Percentiles rank a stretch among this genome's conserved stretches.
phyloP scores from a whole-genome alignment of 2,888 invertebrate genomes.

The Carpatolechia fugitivella region DNA sequence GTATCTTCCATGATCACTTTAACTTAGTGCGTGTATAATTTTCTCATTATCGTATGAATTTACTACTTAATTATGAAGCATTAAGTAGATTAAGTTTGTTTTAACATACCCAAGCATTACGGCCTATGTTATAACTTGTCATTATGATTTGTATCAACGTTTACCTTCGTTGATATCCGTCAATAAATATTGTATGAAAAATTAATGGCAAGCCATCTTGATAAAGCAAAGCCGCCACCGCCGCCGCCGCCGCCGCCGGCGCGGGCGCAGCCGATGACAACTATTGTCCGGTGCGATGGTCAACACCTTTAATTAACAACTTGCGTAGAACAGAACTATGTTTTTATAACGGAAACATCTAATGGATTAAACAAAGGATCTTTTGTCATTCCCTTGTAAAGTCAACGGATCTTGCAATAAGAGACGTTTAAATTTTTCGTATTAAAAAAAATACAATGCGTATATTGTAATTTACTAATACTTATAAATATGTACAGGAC shows the following conservation, averaged over 20 bases:
- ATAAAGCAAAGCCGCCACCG: not conserved
- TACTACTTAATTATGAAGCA: constrained; percentile 5
- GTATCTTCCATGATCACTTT: not conserved
- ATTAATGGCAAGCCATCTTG: not conserved
- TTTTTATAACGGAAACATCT: constrained; percentile 2
- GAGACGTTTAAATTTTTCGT: not conserved
- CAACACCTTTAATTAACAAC: constrained; percentile 4
- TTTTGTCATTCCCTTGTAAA: not conserved
- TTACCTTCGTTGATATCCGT: no score
- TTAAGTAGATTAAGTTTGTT: not conserved
- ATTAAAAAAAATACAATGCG: no score
- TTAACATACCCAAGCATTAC: not conserved
- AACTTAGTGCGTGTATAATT: not conserved
- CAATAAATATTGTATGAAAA: not conserved
- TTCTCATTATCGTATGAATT: constrained; percentile 8
- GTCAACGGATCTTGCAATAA: not conserved
- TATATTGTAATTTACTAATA: no score
- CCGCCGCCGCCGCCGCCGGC: not conserved
- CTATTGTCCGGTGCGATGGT: constrained; percentile 2
- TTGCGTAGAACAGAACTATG: not conserved
- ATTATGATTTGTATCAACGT: not conserved
- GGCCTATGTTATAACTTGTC: not conserved
- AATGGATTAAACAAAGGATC: constrained; percentile 1
- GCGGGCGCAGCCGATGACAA: constrained; percentile 4
- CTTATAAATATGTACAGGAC: no score